phyloP scores from a whole-genome alignment of 2,888 invertebrate species.

The Brachypterus glaber region DNA sequence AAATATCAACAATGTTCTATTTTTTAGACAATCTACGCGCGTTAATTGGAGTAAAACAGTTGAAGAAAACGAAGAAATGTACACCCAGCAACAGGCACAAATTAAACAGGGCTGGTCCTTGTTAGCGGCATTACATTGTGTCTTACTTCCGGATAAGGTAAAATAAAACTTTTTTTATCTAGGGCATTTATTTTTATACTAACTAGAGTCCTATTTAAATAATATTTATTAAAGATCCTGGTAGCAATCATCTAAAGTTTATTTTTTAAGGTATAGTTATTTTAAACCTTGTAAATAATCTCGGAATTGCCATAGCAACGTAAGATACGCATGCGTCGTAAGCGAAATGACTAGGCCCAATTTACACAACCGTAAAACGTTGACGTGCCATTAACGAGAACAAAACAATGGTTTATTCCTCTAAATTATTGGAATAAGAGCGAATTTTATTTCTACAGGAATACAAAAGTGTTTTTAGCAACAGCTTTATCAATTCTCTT shows the following conservation, averaged over 20 bases:
- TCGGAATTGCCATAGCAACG: too few species aligned
- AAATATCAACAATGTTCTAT: too few species aligned
- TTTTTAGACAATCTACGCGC: conserved; percentile 51
- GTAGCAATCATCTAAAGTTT: conserved; percentile 8
- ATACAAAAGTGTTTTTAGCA: too few species aligned
- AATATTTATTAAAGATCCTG: conserved; percentile 5
- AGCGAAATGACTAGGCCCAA: too few species aligned
- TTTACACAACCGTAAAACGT: too few species aligned
- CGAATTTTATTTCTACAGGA: conserved; percentile 9
- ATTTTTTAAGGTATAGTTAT: too few species aligned
- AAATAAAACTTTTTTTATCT: conserved; percentile 5
- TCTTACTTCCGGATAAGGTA: conserved; percentile 88
- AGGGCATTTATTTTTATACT: conserved; percentile 1
- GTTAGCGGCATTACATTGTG: conserved; percentile 91
- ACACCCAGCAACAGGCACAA: conserved; percentile 80
- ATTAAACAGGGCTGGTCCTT: conserved; percentile 97
- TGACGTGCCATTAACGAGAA: too few species aligned
- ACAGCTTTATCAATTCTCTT: too few species aligned
- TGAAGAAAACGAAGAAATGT: conserved; percentile 74
- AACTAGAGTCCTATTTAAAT: conserved; percentile 1
- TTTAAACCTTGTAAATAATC: too few species aligned
- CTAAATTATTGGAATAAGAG: too few species aligned
- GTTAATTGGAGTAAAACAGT: conserved; percentile 62
- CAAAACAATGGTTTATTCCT: too few species aligned
- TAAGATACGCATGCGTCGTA: too few species aligned